Conservation (phyloP, 1,140 invertebrate species). For the Lordiphosa collinella region DNA sequence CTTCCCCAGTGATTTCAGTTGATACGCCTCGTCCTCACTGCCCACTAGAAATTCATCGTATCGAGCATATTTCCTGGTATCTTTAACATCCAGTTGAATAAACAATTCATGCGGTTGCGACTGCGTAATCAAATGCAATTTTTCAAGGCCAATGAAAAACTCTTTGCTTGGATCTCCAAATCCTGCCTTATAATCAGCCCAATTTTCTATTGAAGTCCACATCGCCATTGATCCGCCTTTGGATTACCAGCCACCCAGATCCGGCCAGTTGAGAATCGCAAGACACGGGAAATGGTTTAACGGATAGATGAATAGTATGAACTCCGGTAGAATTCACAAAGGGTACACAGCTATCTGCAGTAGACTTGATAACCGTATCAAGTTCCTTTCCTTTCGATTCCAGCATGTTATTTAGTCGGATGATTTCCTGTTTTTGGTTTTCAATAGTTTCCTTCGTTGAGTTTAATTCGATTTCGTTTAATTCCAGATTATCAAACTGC, state of each 20-base stretch:
- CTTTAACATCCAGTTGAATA: conserved; percentile 83
- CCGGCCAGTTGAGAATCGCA: conserved; percentile 5
- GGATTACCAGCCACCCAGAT: conserved; percentile 83
- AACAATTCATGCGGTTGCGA: conserved; percentile 82
- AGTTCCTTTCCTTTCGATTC: too few relatives aligned
- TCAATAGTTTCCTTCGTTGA: too few relatives aligned
- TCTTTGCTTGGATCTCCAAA: conserved; percentile 83
- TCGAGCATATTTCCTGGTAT: conserved; percentile 81
- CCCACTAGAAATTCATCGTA: conserved; percentile 85
- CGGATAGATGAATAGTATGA: too few relatives aligned
- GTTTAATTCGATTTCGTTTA: too few relatives aligned
- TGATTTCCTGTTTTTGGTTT: too few relatives aligned
- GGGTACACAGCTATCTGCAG: too few relatives aligned
- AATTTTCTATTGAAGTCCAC: conserved; percentile 82
- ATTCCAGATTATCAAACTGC: too few relatives aligned
- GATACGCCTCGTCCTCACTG: conserved; percentile 83
- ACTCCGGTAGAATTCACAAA: too few relatives aligned
- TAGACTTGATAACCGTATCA: too few relatives aligned
- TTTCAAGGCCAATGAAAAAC: conserved; percentile 83
- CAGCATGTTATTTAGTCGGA: too few relatives aligned
- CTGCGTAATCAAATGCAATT: conserved; percentile 81
- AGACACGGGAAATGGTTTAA: not conserved
- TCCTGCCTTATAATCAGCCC: conserved; percentile 83
- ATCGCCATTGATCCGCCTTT: conserved; percentile 82
- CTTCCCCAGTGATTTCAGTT: conserved; percentile 82